Evolutionary conservation across 2,113 vertebrate species (phyloP).

Genomic region (Xyliphius kryptos): DNA sequence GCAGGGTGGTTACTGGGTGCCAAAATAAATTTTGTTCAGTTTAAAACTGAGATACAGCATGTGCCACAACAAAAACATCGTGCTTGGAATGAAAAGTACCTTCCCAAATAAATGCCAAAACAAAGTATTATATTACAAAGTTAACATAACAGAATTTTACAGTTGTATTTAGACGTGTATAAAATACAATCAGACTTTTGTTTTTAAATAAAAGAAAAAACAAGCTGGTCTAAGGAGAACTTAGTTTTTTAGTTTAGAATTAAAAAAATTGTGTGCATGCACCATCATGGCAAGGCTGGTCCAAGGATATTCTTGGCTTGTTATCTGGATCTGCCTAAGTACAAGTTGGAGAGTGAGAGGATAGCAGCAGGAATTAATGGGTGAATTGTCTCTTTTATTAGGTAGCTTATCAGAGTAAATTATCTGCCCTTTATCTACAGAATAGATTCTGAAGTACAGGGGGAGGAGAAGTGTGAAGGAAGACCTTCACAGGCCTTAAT

Average conservation of each 20-base stretch:
- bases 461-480: too few relatives aligned
- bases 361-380: conserved; percentile 24
- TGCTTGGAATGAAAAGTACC: too few relatives aligned
- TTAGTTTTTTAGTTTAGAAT: too few relatives aligned
- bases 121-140: too few relatives aligned
- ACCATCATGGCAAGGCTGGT: conserved; percentile 52
- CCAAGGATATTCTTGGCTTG: conserved; percentile 52
- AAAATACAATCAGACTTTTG: too few relatives aligned
- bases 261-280: conserved; percentile 50
- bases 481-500: too few relatives aligned
- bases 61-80: too few relatives aligned
- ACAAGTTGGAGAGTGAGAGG: conserved; percentile 17
- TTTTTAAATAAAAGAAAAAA: not conserved
- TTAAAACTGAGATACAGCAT: too few relatives aligned
- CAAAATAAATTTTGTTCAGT: not conserved
- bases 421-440: conserved; percentile 28
- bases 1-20: not conserved
- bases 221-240: not conserved
- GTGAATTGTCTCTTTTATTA: conserved; percentile 6
- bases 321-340: conserved; percentile 52
- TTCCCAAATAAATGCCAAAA: too few relatives aligned
- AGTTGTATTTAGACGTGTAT: too few relatives aligned
- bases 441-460: conserved; percentile 15
- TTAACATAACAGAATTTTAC: too few relatives aligned
- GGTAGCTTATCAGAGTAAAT: not conserved